phyloP scores from a whole-genome alignment of 2,888 invertebrate genomes.

The Drosophila tripunctata region DNA sequence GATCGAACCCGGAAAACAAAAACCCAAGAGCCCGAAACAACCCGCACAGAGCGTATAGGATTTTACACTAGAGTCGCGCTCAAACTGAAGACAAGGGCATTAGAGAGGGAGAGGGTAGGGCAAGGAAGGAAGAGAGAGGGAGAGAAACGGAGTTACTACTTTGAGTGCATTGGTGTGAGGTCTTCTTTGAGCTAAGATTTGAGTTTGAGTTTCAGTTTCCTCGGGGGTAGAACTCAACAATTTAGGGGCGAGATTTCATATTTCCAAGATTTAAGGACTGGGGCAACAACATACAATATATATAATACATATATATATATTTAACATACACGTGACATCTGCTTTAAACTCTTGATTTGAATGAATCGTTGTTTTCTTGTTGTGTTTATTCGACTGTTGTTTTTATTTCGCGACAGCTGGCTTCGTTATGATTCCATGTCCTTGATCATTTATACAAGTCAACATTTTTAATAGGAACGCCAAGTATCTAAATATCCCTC shows the following conservation, averaged over 20 bases:
- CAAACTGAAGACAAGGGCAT: neutral
- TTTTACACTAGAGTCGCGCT: slow-evolving; percentile 14
- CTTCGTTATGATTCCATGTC: slow-evolving; percentile 18
- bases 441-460: slow-evolving; percentile 29
- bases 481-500: neutral
- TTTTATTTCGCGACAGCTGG: slow-evolving; percentile 36
- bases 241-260: slow-evolving; percentile 21
- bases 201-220: slow-evolving; percentile 1
- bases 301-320: no score
- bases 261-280: slow-evolving; percentile 8
- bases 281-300: slow-evolving; percentile 10
- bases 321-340: slow-evolving; percentile 40
- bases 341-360: slow-evolving; percentile 31
- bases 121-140: neutral
- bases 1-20: slow-evolving; percentile 38
- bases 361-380: slow-evolving; percentile 26
- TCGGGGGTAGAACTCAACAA: neutral
- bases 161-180: slow-evolving; percentile 24
- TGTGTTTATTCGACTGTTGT: slow-evolving; percentile 14
- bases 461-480: slow-evolving; percentile 12
- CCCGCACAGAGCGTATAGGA: slow-evolving; percentile 16
- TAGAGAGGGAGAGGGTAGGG: neutral
- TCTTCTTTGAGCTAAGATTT: slow-evolving; percentile 10
- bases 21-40: neutral
- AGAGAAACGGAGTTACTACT: neutral